Evolutionary conservation across 2,113 vertebrate genomes (phyloP), one percentile per base, ranked within the genome.

Genomic region (Ochotona princeps): DNA sequence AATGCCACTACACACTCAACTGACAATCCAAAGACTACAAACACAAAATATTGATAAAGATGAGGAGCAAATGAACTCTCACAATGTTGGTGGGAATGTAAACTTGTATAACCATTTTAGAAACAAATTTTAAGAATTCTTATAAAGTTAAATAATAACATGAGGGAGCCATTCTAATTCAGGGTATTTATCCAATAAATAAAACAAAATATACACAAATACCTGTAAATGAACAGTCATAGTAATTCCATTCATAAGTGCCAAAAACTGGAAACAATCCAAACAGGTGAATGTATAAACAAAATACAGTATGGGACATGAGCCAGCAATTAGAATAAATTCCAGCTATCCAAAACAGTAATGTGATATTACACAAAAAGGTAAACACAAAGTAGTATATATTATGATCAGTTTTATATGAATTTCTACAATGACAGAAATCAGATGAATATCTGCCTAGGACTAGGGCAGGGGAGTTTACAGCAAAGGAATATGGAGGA

Each of bases 101-200:
- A 84, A 92, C 81, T 13, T 54, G 26, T 65, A 70, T 9, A 82
- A 44, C 15, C n/a, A 72, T 21, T 76, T 65, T 65, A 49, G 26
- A 86, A 90, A 81, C 70, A 25, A 81, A 54, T 47, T 90, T 66
- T 60, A 60, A 67, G 61, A 32, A 30, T 82, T 94, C 69, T 90
- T 32, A 32, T 32, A 79, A 86, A 73, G 49, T 57, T 74, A 81
- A 67, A 81, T 49, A 82, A 89, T 1, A 18, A 47, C 60, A 86
- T 69, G 21, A 79, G 21, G 2, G 14, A 84, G 54, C 10, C 73
- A 84, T 44, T 65, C 60, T 66, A 70, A 38, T 76, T 15, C 57
- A 30, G 35, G 8, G 38, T 61, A 75, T 20, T 61, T 54, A 85
- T 66, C 10, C 65, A 65, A 80, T 2, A 80, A 65, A 70, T 25